Evolutionary conservation across 2,797 vertebrate species (phyloP).

Genomic region (Enteromius radiatus): DNA sequence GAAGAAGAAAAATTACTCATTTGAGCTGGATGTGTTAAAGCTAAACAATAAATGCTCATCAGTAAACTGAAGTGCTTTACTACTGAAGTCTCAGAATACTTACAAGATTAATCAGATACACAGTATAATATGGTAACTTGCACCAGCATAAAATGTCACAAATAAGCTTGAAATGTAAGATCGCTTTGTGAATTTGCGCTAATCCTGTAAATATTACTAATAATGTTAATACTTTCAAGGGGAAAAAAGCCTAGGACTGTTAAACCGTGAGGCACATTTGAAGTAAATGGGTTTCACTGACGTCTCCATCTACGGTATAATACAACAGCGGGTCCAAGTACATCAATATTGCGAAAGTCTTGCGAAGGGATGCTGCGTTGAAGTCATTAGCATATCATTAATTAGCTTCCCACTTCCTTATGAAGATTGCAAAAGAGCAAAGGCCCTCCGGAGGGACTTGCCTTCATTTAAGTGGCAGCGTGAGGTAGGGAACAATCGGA

Average conservation of each 20-base stretch:
- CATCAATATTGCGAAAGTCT: constrained; percentile 54
- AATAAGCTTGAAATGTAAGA: background rate
- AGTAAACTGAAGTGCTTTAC: background rate
- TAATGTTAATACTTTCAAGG: background rate
- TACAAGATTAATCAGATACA: background rate
- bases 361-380: constrained; percentile 51
- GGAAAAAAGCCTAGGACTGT: background rate
- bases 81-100: background rate
- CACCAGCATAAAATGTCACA: background rate
- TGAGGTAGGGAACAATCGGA: constrained; percentile 54
- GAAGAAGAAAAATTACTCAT: background rate
- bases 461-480: constrained; percentile 58
- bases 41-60: background rate
- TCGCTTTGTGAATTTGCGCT: background rate
- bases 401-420: constrained; percentile 62
- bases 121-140: background rate
- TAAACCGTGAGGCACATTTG: background rate
- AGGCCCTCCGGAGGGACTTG: constrained; percentile 59
- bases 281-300: constrained; percentile 32
- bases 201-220: background rate
- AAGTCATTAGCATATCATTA: constrained; percentile 66
- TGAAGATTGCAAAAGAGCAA: constrained; percentile 61
- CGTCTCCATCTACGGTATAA: constrained; percentile 37
- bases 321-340: constrained; percentile 35
- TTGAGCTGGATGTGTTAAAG: background rate